Evolutionary conservation across 35 echinoderm and acorn worm species (phyloP), one percentile per base, ranked within the genome.

Genomic region (Amphiura filiformis): DNA sequence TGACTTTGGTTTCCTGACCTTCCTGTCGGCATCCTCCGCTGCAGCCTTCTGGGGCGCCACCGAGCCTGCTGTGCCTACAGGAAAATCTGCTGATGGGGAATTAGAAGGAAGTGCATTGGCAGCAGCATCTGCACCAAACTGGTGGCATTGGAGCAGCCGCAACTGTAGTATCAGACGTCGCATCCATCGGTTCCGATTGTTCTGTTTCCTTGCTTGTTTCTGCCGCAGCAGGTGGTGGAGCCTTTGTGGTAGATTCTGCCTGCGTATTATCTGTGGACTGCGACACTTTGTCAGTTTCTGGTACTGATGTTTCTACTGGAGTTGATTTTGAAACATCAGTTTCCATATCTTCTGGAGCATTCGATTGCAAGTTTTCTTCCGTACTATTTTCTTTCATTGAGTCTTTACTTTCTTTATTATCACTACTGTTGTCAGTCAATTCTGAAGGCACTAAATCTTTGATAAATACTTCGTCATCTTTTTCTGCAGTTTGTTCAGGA

Each of bases 11-110:
- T 81, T 81, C 56, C 65, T 70, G 26, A 33, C 30, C 13, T 85
- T 61, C 36, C 47, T 65, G 12, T 23, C 17, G 0, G 44, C 23
- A 34, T 56, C 36, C 35, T 85, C 83, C 15, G 32, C 64, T 22
- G 89, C 89, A 31, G 89, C 37, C 15, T 75, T 77, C 36, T 91
- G 81, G 12, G 89, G 89, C 0, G 79, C 85, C n/a, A 84, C 82
- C 0, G 89, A 91, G 9, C 89, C 89, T 34, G 89, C 89, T 78
- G 83, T 85, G 22, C 89, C 82, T n/a, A 84, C 81, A 37, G 89
- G 82, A 49, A 90, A 90, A 65, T 84, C 82, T 38, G 89, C 89
- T 31, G 76, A 80, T 30, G 89, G 28, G 7, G 61, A 70, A 70
- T 70, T 70, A 23, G 61, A 70, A 26, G 61, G 61, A 30, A 70